phyloP scores from a whole-genome alignment of 1,140 invertebrate genomes.

The Neodiprion virginianus region DNA sequence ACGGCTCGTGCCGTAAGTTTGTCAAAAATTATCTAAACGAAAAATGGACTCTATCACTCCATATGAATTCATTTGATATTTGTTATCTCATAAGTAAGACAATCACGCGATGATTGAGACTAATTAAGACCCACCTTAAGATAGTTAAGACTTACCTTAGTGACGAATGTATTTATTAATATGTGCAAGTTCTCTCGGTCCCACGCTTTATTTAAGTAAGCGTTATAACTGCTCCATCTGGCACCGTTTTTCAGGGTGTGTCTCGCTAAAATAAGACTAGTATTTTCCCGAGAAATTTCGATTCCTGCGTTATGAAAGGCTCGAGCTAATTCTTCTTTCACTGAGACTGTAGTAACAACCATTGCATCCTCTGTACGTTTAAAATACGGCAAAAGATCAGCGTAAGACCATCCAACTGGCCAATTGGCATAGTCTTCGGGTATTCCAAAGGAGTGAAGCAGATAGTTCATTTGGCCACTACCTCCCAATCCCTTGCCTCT shows the following conservation, averaged over 20 bases:
- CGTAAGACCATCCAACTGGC: constrained; percentile 66
- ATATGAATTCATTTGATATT: not conserved
- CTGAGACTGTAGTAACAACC: constrained; percentile 57
- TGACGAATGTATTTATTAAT: constrained; percentile 71
- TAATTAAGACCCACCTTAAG: constrained; percentile 11
- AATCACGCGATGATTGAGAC: not conserved
- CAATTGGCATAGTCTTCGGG: constrained; percentile 68
- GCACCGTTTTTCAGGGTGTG: constrained; percentile 71
- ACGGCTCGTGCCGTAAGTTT: constrained; percentile 51
- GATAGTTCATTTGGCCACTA: constrained; percentile 73
- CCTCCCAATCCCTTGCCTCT: constrained; percentile 75
- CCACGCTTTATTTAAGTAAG: constrained; percentile 72
- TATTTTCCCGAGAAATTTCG: constrained; percentile 45
- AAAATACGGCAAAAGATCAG: constrained; percentile 64
- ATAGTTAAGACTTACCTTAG: constrained; percentile 49
- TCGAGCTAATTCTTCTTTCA: constrained; percentile 52
- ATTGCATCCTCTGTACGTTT: constrained; percentile 57
- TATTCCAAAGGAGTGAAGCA: constrained; percentile 70
- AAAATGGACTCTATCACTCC: not conserved
- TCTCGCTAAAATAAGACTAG: constrained; percentile 57
- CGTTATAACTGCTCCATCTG: constrained; percentile 72
- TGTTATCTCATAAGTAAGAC: too few species aligned
- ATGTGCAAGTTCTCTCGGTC: constrained; percentile 74
- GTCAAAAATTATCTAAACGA: constrained; percentile 44
- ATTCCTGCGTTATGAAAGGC: constrained; percentile 40